Percentiles rank a stretch among this genome's conserved stretches.
Evolutionary conservation across 2,797 vertebrate genomes (phyloP).

Genomic region (Poeciliopsis infans): DNA sequence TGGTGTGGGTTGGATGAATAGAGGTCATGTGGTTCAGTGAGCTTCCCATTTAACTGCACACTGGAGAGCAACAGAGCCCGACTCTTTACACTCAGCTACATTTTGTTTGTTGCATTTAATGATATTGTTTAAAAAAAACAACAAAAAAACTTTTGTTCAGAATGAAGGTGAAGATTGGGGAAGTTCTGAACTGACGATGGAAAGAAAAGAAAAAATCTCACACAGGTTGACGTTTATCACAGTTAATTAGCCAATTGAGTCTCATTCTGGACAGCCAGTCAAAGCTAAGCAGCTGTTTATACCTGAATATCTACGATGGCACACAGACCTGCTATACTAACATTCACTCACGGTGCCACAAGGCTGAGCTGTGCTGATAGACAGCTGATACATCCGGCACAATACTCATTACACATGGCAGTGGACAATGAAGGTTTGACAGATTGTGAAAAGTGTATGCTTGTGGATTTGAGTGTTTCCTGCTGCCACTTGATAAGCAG

Average conservation of each 20-base stretch:
- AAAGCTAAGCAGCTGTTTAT: constrained; percentile 65
- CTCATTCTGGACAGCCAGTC: constrained; percentile 31
- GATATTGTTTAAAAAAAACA: not conserved
- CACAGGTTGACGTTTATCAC: constrained; percentile 37
- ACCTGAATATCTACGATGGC: constrained; percentile 48
- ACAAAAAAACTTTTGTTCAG: not conserved
- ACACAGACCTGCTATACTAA: constrained; percentile 20
- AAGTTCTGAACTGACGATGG: constrained; percentile 13
- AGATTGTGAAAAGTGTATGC: constrained; percentile 11
- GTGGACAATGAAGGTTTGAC: constrained; percentile 15
- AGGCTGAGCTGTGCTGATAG: constrained; percentile 52
- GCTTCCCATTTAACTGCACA: constrained; percentile 31
- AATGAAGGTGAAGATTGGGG: not conserved
- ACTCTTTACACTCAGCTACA: constrained; percentile 23
- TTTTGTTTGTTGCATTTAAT: not conserved
- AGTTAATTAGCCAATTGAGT: constrained; percentile 59
- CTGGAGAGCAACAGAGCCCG: constrained; percentile 26
- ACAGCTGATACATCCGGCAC: constrained; percentile 52
- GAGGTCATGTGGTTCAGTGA: constrained; percentile 48
- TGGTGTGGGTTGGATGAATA: constrained; percentile 44
- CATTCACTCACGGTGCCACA: constrained; percentile 30
- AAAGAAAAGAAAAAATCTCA: constrained; percentile 21
- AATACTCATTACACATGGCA: constrained; percentile 29
- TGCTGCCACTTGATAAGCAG: constrained; percentile 41
- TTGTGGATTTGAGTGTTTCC: constrained; percentile 3